A percentile compares a stretch with the other conserved stretches of the same genome.
phyloP scores from a whole-genome alignment of 2,888 invertebrate species.

The Standfussiana lucernea region DNA sequence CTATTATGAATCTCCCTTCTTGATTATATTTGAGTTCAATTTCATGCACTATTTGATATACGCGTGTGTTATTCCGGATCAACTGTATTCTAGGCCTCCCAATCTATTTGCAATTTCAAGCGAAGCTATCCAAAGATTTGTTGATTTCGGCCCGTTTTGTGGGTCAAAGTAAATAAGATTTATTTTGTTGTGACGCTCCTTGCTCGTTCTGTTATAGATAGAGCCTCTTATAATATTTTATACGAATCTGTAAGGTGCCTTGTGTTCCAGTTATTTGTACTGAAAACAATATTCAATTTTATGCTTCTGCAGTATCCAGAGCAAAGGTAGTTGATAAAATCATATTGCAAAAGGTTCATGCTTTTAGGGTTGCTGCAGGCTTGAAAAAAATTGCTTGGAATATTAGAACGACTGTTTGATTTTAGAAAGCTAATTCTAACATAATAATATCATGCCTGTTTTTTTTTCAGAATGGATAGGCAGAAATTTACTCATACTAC shows the following conservation, averaged over 20 bases:
- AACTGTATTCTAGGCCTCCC: conserved; percentile 59
- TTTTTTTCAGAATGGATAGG: too few species aligned
- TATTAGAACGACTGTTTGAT: background rate
- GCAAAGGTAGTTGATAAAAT: background rate
- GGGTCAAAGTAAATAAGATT: conserved; percentile 53
- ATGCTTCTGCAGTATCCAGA: background rate
- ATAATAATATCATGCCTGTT: background rate
- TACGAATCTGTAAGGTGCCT: background rate
- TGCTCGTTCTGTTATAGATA: conserved; percentile 17
- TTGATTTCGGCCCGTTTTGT: conserved; percentile 45
- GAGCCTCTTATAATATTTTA: conserved; percentile 3
- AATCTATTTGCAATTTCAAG: conserved; percentile 67
- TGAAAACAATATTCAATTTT: conserved; percentile 17
- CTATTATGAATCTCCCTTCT: conserved; percentile 45
- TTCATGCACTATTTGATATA: conserved; percentile 67
- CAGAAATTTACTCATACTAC: too few species aligned
- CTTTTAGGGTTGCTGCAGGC: background rate
- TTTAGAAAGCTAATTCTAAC: background rate
- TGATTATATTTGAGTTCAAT: conserved; percentile 64
- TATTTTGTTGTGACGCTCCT: conserved; percentile 34
- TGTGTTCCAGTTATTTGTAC: background rate
- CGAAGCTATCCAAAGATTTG: conserved; percentile 53
- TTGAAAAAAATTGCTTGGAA: background rate
- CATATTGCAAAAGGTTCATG: background rate
- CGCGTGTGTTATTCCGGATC: conserved; percentile 61